Evolutionary conservation across 2,888 invertebrate genomes (phyloP).

Genomic region (Harpalus rubripes): DNA sequence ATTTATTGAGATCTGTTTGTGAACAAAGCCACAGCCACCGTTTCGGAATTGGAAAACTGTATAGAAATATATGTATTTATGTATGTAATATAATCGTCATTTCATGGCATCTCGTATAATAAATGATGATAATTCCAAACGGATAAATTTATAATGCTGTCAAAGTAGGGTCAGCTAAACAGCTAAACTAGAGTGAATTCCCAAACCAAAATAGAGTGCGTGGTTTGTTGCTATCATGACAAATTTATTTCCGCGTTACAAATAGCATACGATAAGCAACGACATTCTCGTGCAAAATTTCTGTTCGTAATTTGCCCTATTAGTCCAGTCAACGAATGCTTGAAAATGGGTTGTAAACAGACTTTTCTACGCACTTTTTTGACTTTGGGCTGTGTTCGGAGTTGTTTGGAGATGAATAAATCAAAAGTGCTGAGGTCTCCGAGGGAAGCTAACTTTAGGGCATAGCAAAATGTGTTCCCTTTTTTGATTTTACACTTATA

Average conservation of each 20-base stretch:
- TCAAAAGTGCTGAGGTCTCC: too few species aligned
- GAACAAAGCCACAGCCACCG: neutral
- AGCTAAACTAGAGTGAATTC: neutral
- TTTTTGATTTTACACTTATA: too few species aligned
- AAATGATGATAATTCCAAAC: too few species aligned
- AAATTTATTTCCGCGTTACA: constrained; percentile 35
- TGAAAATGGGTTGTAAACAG: too few species aligned
- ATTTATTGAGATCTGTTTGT: constrained; percentile 2
- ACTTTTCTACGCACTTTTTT: too few species aligned
- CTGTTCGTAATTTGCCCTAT: constrained; percentile 13
- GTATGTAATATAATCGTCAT: neutral
- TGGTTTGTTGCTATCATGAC: constrained; percentile 2
- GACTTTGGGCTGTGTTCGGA: too few species aligned
- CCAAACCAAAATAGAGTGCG: neutral
- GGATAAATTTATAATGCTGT: neutral
- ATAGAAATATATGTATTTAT: neutral
- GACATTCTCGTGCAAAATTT: constrained; percentile 34
- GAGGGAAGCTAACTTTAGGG: too few species aligned
- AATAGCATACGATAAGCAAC: constrained; percentile 22
- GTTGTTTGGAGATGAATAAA: too few species aligned
- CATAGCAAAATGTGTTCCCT: too few species aligned
- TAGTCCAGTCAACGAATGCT: too few species aligned
- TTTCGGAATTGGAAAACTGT: neutral
- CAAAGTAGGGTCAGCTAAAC: neutral
- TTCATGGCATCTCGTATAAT: too few species aligned